Conservation (phyloP, 2,113 vertebrate genomes). For the Chloropsis cyanopogon region DNA sequence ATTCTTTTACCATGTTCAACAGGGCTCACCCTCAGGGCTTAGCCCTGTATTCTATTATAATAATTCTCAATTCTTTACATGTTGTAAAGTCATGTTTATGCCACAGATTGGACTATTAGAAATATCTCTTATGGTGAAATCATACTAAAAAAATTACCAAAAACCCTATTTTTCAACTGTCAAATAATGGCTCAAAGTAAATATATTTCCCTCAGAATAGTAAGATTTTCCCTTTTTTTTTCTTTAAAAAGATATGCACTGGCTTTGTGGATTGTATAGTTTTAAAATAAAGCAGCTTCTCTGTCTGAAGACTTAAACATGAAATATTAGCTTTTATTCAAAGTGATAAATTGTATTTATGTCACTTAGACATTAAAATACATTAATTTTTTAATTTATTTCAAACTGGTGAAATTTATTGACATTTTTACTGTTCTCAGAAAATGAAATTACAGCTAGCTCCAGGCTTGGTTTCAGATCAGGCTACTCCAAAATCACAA, state of each 20-base stretch:
- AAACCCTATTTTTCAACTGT: background rate
- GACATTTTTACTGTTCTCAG: background rate
- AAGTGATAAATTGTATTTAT: background rate
- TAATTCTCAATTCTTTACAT: background rate
- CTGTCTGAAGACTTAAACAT: background rate
- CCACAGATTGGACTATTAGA: background rate
- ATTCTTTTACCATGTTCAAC: background rate
- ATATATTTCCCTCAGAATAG: background rate
- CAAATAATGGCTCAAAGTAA: background rate
- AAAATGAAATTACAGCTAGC: background rate
- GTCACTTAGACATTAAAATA: background rate
- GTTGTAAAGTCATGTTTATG: background rate
- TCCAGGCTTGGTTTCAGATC: background rate
- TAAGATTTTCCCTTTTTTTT: rapidly evolving
- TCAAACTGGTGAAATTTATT: background rate
- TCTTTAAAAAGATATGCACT: background rate
- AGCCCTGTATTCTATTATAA: background rate
- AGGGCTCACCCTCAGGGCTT: background rate
- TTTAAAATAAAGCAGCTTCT: background rate
- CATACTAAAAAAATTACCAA: background rate
- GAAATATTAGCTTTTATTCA: background rate
- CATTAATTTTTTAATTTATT: background rate
- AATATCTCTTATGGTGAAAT: background rate
- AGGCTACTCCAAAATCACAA: background rate
- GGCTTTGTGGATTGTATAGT: rapidly evolving